phyloP scores from a whole-genome alignment of 2,888 invertebrate genomes.

The Lepas anatifera region DNA sequence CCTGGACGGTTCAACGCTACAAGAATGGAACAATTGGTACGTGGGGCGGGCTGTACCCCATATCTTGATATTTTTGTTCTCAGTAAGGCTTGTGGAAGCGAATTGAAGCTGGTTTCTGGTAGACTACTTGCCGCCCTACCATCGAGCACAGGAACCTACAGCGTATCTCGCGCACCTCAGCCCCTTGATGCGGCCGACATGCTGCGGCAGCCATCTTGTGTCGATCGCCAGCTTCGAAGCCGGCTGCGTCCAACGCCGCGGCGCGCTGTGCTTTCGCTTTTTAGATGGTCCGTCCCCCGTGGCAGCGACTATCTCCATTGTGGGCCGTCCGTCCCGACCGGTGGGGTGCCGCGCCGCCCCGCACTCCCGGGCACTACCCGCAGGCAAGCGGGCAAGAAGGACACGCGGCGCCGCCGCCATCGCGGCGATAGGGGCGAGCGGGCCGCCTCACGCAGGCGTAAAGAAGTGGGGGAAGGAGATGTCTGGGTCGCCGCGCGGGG shows the following conservation, averaged over 20 bases:
- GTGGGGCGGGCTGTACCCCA: no score
- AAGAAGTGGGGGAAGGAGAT: constrained; percentile 7
- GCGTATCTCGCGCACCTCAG: no score
- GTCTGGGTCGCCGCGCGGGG: constrained; percentile 5
- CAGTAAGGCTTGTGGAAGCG: no score
- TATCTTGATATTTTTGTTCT: no score
- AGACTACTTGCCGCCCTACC: no score
- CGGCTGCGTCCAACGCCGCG: background rate
- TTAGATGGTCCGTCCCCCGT: background rate
- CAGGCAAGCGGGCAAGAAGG: constrained; percentile 51
- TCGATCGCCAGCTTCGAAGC: background rate
- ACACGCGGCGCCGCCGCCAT: constrained; percentile 85
- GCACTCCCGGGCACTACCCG: no score
- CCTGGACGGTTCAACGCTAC: no score
- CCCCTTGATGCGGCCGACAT: background rate
- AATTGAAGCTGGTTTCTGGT: no score
- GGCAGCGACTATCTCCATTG: background rate
- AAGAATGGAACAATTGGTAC: no score
- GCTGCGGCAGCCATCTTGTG: background rate
- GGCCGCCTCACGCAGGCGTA: constrained; percentile 33
- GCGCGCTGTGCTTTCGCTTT: background rate
- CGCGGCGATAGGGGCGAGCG: constrained; percentile 98
- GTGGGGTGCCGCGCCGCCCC: constrained; percentile 21
- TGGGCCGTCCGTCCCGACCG: constrained; percentile 16
- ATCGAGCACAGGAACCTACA: no score